Evolutionary conservation across 2,888 invertebrate species (phyloP), one percentile per base, ranked within the genome.

Genomic region (Thecophora atra): DNA sequence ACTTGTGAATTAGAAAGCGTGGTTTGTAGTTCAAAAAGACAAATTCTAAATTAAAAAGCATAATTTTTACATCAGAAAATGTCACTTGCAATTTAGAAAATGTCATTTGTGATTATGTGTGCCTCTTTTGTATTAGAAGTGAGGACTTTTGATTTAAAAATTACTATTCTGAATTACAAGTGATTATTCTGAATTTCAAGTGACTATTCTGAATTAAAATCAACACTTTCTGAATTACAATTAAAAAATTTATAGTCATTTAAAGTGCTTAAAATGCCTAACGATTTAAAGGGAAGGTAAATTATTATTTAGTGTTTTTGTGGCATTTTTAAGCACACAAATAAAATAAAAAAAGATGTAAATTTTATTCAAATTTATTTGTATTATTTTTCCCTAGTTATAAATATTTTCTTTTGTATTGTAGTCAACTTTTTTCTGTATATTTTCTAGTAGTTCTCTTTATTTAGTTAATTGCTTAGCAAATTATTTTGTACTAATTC

Each of bases 401-500:
- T 69, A 56, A 73, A 67, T 24, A 51, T 28, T 74, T 54, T 70
- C 72, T 75, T 72, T 73, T 75, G 47, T 58, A 11, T 54, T 72
- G 28, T 63, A 42, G 6, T 72, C 71, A 54, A 58, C 21, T 75
- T 75, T 74, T 75, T 67, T 74, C 54, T 65, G 76, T 76, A 72
- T 75, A 58, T 67, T 54, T 64, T 72, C 19, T 54, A 44, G 44
- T 13, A 44, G 13, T 11, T 44, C 4, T 47, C 17, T 11, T 47
- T 3, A 71, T 70, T 64, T 78, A 76, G 56, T 74, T 69, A 63
- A 42, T 30, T 80, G 17, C n/a, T n/a, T 56, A 13, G 24, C 19
- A 5, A 26, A 15, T 24, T 26, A 58, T 28, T 58, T 67, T 77
- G 77, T 79, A 79, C 79, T 75, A 68, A 77, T 75, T 72, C 64